These are phyloP conservation scores for Zaprionus obscuricornis DNA, from an alignment of 2,888 invertebrate genomes.

Conservation along the genomic window DNA sequence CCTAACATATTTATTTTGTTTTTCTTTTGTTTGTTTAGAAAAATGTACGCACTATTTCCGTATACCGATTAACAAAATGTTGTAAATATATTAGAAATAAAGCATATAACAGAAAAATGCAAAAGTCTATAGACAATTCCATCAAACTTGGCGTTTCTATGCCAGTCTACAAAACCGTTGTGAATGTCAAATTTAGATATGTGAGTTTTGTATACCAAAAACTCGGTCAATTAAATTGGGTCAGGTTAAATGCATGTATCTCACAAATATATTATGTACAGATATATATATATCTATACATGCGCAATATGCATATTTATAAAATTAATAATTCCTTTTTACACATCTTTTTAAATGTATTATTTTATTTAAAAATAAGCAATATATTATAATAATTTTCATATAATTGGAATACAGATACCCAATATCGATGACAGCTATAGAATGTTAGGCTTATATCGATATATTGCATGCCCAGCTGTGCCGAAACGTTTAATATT, in stretches of 20 bases:
- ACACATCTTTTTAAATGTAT: no score
- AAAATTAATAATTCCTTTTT: no score
- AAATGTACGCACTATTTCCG: slow-evolving; percentile 55
- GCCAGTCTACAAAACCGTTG: slow-evolving; percentile 13
- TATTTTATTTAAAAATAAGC: no score
- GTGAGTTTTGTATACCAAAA: background rate
- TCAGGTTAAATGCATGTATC: no score
- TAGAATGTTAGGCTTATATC: slow-evolving; percentile 18
- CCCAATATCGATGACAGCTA: no score
- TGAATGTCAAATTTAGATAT: slow-evolving; percentile 21
- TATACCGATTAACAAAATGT: slow-evolving; percentile 67
- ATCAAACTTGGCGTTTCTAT: slow-evolving; percentile 43
- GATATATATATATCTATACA: no score
- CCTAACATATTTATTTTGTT: slow-evolving; percentile 87
- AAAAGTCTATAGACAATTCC: slow-evolving; percentile 68
- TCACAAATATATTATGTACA: no score
- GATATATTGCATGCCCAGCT: slow-evolving; percentile 26
- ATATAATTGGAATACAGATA: no score
- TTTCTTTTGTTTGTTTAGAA: no score
- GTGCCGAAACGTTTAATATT: background rate
- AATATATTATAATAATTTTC: no score
- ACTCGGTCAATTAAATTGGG: no score
- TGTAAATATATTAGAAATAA: slow-evolving; percentile 62
- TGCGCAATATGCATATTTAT: no score
- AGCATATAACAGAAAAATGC: slow-evolving; percentile 63